These are phyloP conservation scores for Copidosoma floridanum DNA, from an alignment of 1,140 invertebrate genomes.

Conservation along the genomic window DNA sequence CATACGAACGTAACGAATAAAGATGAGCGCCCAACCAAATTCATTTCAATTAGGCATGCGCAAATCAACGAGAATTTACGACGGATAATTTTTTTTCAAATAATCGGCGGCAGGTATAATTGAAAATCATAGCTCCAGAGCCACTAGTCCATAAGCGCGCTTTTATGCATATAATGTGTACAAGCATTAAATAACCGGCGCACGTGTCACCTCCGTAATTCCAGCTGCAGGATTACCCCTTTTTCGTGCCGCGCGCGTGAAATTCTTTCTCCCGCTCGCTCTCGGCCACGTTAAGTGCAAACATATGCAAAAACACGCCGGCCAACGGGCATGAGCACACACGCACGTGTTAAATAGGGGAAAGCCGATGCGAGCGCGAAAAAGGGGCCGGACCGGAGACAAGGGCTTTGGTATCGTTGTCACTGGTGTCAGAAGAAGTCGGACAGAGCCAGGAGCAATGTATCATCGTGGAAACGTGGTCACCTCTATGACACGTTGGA, in stretches of 20 bases:
- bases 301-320: conserved; percentile 10
- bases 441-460: not conserved
- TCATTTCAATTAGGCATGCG: no score
- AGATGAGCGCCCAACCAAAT: no score
- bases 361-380: not conserved
- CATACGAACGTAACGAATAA: no score
- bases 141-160: no score
- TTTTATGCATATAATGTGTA: no score
- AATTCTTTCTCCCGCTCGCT: not conserved
- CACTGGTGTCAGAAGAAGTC: conserved; percentile 4
- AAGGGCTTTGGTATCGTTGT: no score
- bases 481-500: no score
- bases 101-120: conserved; percentile 7
- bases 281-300: conserved; percentile 7
- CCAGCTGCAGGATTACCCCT: not conserved
- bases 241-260: no score
- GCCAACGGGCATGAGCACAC: no score
- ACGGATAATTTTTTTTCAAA: no score
- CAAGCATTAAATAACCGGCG: conserved; percentile 6
- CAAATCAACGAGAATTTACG: no score
- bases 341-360: no score
- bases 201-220: conserved; percentile 9
- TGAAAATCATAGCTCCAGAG: conserved; percentile 3
- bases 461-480: conserved; percentile 2
- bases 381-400: not conserved